Evolutionary conservation across 1,140 invertebrate genomes (phyloP).

Genomic region (Hyphantria cunea): DNA sequence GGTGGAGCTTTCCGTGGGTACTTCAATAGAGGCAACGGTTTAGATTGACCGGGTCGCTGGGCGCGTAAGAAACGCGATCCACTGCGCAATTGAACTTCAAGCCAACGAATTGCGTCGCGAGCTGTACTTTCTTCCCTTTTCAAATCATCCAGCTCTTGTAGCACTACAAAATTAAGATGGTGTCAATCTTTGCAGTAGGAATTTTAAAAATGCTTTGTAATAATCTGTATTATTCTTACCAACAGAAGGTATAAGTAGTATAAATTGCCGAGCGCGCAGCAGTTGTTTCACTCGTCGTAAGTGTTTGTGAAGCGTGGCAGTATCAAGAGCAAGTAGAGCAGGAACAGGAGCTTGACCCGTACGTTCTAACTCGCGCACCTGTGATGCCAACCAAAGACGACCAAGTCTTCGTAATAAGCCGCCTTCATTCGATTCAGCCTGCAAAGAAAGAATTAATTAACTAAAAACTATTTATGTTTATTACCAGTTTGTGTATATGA

Average conservation of each 20-base stretch:
- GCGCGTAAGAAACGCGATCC: conserved; percentile 92
- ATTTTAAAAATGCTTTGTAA: too few relatives aligned
- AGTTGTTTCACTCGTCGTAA: conserved; percentile 90
- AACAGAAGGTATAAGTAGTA: conserved; percentile 60
- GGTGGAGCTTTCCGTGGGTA: conserved; percentile 83
- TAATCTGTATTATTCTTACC: conserved; percentile 42
- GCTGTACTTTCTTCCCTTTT: conserved; percentile 90
- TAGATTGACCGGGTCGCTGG: conserved; percentile 90
- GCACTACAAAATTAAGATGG: conserved; percentile 82
- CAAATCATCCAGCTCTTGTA: conserved; percentile 92
- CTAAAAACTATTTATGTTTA: too few relatives aligned
- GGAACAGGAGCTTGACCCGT: conserved; percentile 65
- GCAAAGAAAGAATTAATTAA: conserved; percentile 9
- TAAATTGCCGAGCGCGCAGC: conserved; percentile 74
- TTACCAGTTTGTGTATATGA: too few relatives aligned
- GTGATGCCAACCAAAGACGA: conserved; percentile 81
- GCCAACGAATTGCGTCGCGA: conserved; percentile 94
- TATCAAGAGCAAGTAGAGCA: conserved; percentile 72
- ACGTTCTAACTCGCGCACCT: conserved; percentile 83
- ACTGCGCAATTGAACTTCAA: conserved; percentile 92
- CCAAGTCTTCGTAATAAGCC: conserved; percentile 81
- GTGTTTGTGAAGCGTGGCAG: conserved; percentile 76
- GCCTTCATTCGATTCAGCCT: conserved; percentile 44
- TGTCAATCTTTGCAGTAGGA: too few relatives aligned
- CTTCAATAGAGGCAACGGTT: conserved; percentile 89